Evolutionary conservation across 2,113 vertebrate species (phyloP), one percentile per base, ranked within the genome.

Genomic region (Tachysurus vachellii): DNA sequence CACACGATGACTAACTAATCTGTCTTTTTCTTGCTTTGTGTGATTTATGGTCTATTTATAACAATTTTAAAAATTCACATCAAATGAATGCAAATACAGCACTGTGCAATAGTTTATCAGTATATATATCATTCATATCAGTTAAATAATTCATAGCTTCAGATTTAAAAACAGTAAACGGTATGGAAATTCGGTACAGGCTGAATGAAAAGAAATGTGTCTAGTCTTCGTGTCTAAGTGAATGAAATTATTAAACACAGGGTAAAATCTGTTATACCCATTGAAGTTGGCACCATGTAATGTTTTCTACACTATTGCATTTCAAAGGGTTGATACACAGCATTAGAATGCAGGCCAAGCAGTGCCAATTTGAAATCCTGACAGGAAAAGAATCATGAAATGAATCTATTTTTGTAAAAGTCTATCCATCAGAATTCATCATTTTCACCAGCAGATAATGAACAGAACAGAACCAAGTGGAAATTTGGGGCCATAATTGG

Each of bases 401-500:
- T 83, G 54, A 84, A 86, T 80, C 50, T 59, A 86, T 71, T 84
- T 86, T 85, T 80, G 87, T 88, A 76, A 90, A 89, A 88, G 66
- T 73, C 77, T 7, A 53, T 61, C 66, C 54, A 90, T 88, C 82
- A 82, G 89, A 89, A 88, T 90, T 88, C 85, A 86, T 89, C 83
- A 85, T 90, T 85, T 89, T 90, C 80, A 83, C 86, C 57, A 73
- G 28, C 36, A 61, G 64, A 87, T 83, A 88, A 87, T 88, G 80
- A 87, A 90, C 86, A 83, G 89, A 87, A 85, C 87, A 87, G 89
- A 90, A 86, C 91, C 89, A 86, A 91, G 89, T 90, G 79, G 86
- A 93, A 92, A 86, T 90, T 88, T 59, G 82, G 88, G 85, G 92
- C 92, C 93, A 90, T 96, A 96, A 97, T 95, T 95, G 95, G 94